Percentiles rank a stretch among this genome's conserved stretches.
Conservation (phyloP, 2,113 vertebrate genomes). For the Dicerorhinus sumatrensis region DNA sequence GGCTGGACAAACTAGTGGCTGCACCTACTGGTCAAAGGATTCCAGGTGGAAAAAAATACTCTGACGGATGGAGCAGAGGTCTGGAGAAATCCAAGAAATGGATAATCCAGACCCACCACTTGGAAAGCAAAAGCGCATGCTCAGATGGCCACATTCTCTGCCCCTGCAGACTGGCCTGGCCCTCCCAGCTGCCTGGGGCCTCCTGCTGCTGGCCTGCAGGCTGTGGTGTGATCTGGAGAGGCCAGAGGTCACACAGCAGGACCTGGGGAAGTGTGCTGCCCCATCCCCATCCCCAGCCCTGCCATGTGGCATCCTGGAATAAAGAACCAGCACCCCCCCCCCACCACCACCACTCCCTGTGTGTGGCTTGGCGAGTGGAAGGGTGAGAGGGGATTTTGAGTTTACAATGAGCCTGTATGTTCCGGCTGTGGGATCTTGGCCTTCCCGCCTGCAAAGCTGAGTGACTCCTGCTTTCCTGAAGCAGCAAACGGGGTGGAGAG, state of each 20-base stretch:
- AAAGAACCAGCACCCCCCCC: not conserved
- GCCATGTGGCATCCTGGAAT: conserved; percentile 23
- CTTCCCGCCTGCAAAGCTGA: conserved; percentile 1
- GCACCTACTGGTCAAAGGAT: conserved; percentile 51
- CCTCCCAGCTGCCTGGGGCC: not conserved
- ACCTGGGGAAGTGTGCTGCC: not conserved
- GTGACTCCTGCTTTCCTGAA: conserved; percentile 23
- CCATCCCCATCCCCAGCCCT: not conserved
- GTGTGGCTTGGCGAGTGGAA: not conserved
- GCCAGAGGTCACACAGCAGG: conserved; percentile 42
- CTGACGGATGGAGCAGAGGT: conserved; percentile 59
- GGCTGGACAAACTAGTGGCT: conserved; percentile 57
- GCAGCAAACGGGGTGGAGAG: not conserved
- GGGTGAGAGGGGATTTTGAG: not conserved
- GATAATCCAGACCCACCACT: conserved; percentile 60
- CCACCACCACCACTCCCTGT: not conserved
- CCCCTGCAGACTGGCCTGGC: not conserved
- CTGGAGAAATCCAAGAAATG: conserved; percentile 59
- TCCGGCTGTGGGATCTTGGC: not conserved
- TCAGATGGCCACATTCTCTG: not conserved
- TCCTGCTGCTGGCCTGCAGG: not conserved
- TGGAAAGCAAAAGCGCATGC: conserved; percentile 52
- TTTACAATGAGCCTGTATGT: not conserved
- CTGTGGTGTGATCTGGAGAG: not conserved
- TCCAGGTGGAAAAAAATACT: conserved; percentile 30